phyloP scores from a whole-genome alignment of 2,113 vertebrate species.

The Calyptommatus sinebrachiatus region DNA sequence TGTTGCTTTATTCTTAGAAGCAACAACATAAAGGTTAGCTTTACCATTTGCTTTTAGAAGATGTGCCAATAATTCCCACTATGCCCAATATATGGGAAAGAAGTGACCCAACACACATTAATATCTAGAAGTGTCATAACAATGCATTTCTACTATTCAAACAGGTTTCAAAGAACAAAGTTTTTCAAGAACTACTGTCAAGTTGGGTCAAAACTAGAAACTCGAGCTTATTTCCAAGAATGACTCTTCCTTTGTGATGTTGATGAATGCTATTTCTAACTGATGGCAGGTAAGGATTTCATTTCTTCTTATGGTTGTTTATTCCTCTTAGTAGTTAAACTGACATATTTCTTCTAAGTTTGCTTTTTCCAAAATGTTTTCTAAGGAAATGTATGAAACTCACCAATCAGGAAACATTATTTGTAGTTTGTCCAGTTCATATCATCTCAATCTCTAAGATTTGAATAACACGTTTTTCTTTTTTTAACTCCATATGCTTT shows the following conservation, averaged over 20 bases:
- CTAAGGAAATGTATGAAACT: neutral
- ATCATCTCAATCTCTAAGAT: neutral
- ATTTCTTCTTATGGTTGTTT: neutral
- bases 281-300: conserved; percentile 56
- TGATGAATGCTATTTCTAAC: conserved; percentile 27
- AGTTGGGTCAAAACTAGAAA: conserved; percentile 9
- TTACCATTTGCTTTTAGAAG: conserved; percentile 7
- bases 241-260: conserved; percentile 25
- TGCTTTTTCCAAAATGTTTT: neutral
- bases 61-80: conserved; percentile 38
- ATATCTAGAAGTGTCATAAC: neutral
- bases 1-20: conserved; percentile 18
- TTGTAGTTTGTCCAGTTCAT: neutral
- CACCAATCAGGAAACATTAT: neutral
- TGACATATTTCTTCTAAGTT: neutral
- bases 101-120: neutral
- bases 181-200: conserved; percentile 6
- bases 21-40: neutral
- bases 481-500: neutral
- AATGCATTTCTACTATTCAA: neutral
- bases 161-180: neutral
- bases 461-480: neutral
- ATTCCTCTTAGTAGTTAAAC: neutral
- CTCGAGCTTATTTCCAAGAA: conserved; percentile 11
- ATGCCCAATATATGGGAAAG: conserved; percentile 13